These are phyloP conservation scores for Pseudopodoces humilis DNA, from an alignment of 2,113 vertebrate genomes.

Conservation along the genomic window DNA sequence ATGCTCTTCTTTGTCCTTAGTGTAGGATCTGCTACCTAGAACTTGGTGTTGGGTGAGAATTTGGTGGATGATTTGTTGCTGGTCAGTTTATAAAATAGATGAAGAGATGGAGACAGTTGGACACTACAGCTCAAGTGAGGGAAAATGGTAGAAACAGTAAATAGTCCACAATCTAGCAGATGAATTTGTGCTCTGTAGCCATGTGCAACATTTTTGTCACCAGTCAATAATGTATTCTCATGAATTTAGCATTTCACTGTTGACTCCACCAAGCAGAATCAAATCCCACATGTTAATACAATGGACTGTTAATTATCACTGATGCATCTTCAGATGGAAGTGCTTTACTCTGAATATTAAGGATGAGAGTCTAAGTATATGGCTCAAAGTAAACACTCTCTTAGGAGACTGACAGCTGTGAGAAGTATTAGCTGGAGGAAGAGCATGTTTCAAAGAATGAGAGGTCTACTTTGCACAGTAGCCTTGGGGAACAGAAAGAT, in stretches of 20 bases:
- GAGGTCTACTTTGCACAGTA: neutral
- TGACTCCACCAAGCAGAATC: neutral
- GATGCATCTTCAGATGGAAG: neutral
- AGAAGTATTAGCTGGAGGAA: neutral
- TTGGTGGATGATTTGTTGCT: neutral
- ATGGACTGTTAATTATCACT: neutral
- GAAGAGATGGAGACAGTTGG: neutral
- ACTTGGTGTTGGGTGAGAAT: neutral
- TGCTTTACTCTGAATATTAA: neutral
- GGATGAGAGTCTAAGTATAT: neutral
- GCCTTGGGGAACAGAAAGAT: neutral
- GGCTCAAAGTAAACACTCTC: neutral
- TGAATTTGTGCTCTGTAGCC: neutral
- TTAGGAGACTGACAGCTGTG: neutral
- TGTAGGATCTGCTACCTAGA: neutral
- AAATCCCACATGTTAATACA: neutral
- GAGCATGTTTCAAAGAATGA: neutral
- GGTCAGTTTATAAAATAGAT: neutral
- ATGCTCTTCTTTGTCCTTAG: neutral
- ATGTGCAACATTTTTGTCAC: neutral
- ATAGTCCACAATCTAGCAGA: neutral
- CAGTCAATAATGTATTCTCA: neutral
- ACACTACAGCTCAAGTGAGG: neutral
- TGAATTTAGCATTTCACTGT: neutral
- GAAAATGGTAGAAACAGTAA: neutral